phyloP scores from a whole-genome alignment of 2,888 invertebrate genomes.

The Geotrupes spiniger region DNA sequence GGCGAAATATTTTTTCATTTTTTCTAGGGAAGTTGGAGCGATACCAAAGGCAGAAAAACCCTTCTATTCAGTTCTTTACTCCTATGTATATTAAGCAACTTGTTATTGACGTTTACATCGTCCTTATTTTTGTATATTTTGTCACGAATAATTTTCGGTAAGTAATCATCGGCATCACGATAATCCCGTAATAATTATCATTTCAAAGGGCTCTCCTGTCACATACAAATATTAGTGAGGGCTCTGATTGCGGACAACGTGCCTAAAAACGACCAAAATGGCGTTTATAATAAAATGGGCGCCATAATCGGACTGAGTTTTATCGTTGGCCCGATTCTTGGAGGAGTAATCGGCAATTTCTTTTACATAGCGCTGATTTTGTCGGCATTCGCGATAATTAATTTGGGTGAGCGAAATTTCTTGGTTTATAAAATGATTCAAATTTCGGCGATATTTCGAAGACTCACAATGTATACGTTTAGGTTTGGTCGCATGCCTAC shows the following conservation, averaged over 20 bases:
- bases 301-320: slow-evolving; percentile 64
- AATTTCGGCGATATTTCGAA: too few species aligned
- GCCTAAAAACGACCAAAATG: slow-evolving; percentile 52
- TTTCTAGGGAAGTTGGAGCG: slow-evolving; percentile 61
- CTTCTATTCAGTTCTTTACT: slow-evolving; percentile 53
- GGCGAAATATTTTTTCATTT: neutral
- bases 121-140: slow-evolving; percentile 52
- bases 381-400: slow-evolving; percentile 51
- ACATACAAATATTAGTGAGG: slow-evolving; percentile 61
- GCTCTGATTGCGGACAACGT: slow-evolving; percentile 61
- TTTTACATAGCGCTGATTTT: slow-evolving; percentile 49
- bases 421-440: neutral
- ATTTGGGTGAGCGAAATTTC: slow-evolving; percentile 51
- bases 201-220: slow-evolving; percentile 60
- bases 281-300: slow-evolving; percentile 61
- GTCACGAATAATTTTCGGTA: slow-evolving; percentile 57
- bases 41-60: slow-evolving; percentile 56
- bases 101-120: slow-evolving; percentile 50
- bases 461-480: neutral
- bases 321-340: slow-evolving; percentile 64
- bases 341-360: slow-evolving; percentile 61
- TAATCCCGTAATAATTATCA: slow-evolving; percentile 7
- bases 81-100: slow-evolving; percentile 53
- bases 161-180: neutral
- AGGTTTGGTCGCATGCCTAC: neutral